phyloP scores from a whole-genome alignment of 2,888 invertebrate species.

The Ecliptopera silaceata region DNA sequence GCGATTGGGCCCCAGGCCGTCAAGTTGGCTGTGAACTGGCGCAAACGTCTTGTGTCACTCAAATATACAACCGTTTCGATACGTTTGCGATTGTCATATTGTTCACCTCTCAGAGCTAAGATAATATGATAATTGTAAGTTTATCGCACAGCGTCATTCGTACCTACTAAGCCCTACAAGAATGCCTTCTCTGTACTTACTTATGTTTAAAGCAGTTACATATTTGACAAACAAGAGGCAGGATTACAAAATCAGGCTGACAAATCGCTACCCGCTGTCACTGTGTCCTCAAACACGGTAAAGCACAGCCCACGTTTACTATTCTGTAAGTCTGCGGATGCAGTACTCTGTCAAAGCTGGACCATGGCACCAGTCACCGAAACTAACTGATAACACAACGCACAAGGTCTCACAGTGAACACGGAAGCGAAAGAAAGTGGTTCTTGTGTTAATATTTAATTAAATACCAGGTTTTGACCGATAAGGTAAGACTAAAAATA shows the following conservation, averaged over 20 bases:
- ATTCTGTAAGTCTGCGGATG: constrained; percentile 13
- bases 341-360: constrained; percentile 19
- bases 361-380: constrained; percentile 15
- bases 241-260: neutral
- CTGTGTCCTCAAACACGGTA: constrained; percentile 22
- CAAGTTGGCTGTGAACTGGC: no score
- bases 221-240: no score
- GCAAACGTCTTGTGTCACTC: no score
- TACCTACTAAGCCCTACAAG: no score
- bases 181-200: no score
- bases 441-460: neutral
- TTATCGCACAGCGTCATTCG: no score
- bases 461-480: neutral
- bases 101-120: no score
- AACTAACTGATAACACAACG: neutral
- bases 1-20: no score
- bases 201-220: no score
- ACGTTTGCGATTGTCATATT: no score
- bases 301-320: constrained; percentile 25
- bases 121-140: no score
- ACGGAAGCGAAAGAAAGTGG: neutral
- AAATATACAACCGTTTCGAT: no score
- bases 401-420: neutral
- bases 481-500: neutral
- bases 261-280: constrained; percentile 3